phyloP scores from a whole-genome alignment of 92 coral and sea anemone genomes.

The Zoanthus sansibaricus region DNA sequence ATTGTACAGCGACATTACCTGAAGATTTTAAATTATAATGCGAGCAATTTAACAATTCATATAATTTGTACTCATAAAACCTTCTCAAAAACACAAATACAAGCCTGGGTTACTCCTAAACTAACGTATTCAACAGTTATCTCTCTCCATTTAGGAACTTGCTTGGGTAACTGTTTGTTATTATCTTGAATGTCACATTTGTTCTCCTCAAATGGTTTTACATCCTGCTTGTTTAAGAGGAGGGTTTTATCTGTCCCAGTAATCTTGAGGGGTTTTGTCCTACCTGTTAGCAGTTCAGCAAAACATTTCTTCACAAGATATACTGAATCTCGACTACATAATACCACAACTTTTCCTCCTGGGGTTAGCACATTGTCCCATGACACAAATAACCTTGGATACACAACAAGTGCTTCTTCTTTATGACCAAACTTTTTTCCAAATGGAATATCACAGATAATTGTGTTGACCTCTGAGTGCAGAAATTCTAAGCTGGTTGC shows the following conservation, averaged over 20 bases:
- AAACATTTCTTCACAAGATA: slow-evolving; percentile 9
- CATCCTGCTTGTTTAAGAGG: background rate
- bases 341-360: slow-evolving; percentile 34
- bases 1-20: no score
- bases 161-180: background rate
- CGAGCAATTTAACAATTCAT: background rate
- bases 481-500: slow-evolving; percentile 31
- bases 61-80: background rate
- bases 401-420: slow-evolving; percentile 7
- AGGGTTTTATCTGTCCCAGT: background rate
- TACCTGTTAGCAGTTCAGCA: background rate
- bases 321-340: slow-evolving; percentile 12
- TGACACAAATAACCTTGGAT: slow-evolving; percentile 2
- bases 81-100: slow-evolving; percentile 45
- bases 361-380: slow-evolving; percentile 20
- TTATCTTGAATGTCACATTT: background rate
- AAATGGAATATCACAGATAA: slow-evolving; percentile 43
- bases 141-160: background rate
- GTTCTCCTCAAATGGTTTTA: background rate
- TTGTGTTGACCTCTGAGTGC: slow-evolving; percentile 4
- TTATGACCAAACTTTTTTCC: slow-evolving; percentile 40
- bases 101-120: slow-evolving; percentile 34
- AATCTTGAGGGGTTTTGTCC: background rate
- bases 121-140: slow-evolving; percentile 10
- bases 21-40: no score